These are phyloP conservation scores for Macrobrachium rosenbergii DNA, from an alignment of 1,140 invertebrate species.

Conservation along the genomic window DNA sequence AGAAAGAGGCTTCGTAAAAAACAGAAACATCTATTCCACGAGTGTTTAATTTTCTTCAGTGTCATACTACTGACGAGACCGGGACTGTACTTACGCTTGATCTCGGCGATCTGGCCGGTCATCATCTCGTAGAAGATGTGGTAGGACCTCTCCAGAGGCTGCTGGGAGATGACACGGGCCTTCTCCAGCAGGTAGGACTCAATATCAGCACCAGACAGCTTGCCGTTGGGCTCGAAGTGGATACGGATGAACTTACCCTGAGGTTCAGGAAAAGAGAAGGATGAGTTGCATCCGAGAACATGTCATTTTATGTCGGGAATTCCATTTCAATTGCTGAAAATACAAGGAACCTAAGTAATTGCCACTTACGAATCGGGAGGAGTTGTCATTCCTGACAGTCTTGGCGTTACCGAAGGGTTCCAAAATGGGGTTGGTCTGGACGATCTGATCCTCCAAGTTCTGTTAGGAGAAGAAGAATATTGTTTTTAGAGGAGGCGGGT, in stretches of 20 bases:
- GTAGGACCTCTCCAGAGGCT: constrained; percentile 97
- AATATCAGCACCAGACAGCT: constrained; percentile 99
- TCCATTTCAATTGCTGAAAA: no score
- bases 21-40: no score
- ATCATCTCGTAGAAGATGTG: constrained; percentile 99
- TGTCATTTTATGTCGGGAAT: no score
- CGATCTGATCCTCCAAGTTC: constrained; percentile 96
- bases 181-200: constrained; percentile 99
- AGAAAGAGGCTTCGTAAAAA: no score
- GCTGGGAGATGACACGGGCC: constrained; percentile 99
- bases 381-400: constrained; percentile 99
- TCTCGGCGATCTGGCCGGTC: constrained; percentile 80
- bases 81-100: constrained; percentile 73
- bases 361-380: constrained; percentile 96
- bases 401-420: constrained; percentile 99
- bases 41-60: no score
- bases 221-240: constrained; percentile 98
- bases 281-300: background rate
- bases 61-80: background rate
- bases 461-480: constrained; percentile 71
- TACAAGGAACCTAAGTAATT: background rate
- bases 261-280: background rate
- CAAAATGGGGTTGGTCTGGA: constrained; percentile 98
- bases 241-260: constrained; percentile 99
- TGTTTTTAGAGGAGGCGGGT: background rate